Evolutionary conservation across 2,888 invertebrate species (phyloP).

Genomic region (Sinohyriopsis cumingii): DNA sequence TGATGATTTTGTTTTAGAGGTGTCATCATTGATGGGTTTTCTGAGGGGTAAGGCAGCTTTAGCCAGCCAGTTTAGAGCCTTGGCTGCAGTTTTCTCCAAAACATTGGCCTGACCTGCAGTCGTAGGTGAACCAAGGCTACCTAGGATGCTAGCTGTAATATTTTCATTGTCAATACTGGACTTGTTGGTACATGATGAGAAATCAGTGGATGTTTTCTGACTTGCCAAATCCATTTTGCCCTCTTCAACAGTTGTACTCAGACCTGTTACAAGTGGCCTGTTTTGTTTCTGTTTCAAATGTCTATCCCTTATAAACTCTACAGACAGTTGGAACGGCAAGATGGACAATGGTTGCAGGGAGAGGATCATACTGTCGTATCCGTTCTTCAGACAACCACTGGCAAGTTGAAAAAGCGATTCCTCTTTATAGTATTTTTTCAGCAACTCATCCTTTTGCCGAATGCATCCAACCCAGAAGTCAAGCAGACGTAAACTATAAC

Average conservation of each 20-base stretch:
- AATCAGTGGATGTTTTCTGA: constrained; percentile 15
- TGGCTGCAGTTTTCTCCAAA: constrained; percentile 33
- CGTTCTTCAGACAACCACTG: constrained; percentile 76
- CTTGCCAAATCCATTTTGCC: constrained; percentile 19
- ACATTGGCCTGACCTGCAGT: constrained; percentile 24
- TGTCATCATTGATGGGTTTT: constrained; percentile 10
- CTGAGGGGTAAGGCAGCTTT: constrained; percentile 26
- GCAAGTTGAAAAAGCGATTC: constrained; percentile 82
- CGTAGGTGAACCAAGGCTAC: constrained; percentile 8
- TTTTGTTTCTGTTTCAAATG: constrained; percentile 12
- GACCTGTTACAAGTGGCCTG: constrained; percentile 28
- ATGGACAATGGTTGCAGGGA: constrained; percentile 86
- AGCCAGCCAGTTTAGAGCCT: constrained; percentile 35
- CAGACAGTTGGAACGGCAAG: constrained; percentile 85
- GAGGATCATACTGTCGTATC: constrained; percentile 83
- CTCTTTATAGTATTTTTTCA: constrained; percentile 85
- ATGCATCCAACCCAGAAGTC: constrained; percentile 93
- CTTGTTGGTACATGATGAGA: background rate
- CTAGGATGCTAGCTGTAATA: too few relatives aligned
- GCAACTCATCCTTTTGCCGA: constrained; percentile 85
- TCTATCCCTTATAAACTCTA: constrained; percentile 46
- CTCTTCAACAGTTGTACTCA: constrained; percentile 30
- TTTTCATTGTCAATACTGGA: constrained; percentile 1
- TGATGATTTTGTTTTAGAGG: constrained; percentile 20
- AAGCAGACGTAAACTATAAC: constrained; percentile 83